These are phyloP conservation scores for Dynastes maya DNA, from an alignment of 2,888 invertebrate species.

Conservation along the genomic window DNA sequence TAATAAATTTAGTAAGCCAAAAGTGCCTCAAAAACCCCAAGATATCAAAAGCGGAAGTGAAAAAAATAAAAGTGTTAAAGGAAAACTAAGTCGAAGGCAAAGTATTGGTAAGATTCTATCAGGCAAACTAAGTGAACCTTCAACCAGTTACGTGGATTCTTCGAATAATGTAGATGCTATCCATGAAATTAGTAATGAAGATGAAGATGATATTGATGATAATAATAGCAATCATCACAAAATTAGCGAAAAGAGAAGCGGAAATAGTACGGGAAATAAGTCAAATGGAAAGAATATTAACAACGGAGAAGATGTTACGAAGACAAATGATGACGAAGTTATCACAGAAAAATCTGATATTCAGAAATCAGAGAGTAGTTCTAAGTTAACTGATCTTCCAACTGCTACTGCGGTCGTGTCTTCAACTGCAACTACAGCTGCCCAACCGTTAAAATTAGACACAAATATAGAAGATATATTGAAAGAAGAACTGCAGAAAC, in stretches of 20 bases:
- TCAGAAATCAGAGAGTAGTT: constrained; percentile 43
- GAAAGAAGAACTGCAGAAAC: constrained; percentile 54
- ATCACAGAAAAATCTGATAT: constrained; percentile 29
- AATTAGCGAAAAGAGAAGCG: constrained; percentile 34
- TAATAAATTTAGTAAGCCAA: constrained; percentile 61
- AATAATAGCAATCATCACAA: constrained; percentile 51
- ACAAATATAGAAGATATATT: constrained; percentile 62
- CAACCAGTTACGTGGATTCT: constrained; percentile 15
- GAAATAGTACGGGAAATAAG: constrained; percentile 48
- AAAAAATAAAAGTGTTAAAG: constrained; percentile 51
- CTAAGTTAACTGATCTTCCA: constrained; percentile 55
- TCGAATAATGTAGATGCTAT: constrained; percentile 23
- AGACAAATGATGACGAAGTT: constrained; percentile 16
- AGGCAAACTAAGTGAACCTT: constrained; percentile 19
- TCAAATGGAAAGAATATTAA: constrained; percentile 47
- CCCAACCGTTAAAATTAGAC: constrained; percentile 68
- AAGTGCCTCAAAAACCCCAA: constrained; percentile 68
- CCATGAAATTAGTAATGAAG: constrained; percentile 35
- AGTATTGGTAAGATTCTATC: constrained; percentile 58
- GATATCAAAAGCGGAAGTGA: constrained; percentile 59
- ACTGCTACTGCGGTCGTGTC: constrained; percentile 66
- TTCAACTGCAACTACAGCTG: constrained; percentile 67
- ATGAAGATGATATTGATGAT: constrained; percentile 38
- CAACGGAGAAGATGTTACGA: constrained; percentile 34
- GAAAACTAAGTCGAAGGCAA: constrained; percentile 57